Conservation (phyloP, 2,113 vertebrate genomes). For the Meles meles region DNA sequence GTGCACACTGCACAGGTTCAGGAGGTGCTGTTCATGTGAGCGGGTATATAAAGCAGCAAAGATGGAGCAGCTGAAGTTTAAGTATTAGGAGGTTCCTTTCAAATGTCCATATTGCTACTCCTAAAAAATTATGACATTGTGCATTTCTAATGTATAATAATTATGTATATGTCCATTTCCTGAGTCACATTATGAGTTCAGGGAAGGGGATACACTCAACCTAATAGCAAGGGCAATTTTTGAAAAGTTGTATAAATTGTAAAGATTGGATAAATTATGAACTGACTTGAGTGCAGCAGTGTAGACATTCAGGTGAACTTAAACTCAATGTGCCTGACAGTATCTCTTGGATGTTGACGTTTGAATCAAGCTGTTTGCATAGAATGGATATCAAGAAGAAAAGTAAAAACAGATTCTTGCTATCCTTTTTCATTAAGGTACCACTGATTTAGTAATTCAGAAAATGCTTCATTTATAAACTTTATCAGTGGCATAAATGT, state of each 20-base stretch:
- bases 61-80: slow-evolving; percentile 20
- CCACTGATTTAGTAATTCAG: slow-evolving; percentile 22
- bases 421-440: neutral
- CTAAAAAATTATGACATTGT: slow-evolving; percentile 20
- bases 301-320: slow-evolving; percentile 14
- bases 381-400: slow-evolving; percentile 38
- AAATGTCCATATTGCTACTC: slow-evolving; percentile 1
- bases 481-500: slow-evolving; percentile 24
- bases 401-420: slow-evolving; percentile 40
- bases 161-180: slow-evolving; percentile 36
- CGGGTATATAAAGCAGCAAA: neutral
- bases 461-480: slow-evolving; percentile 35
- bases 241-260: slow-evolving; percentile 21
- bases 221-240: slow-evolving; percentile 17
- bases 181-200: slow-evolving; percentile 22
- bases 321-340: slow-evolving; percentile 47
- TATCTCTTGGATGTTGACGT: slow-evolving; percentile 42
- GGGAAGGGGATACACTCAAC: neutral
- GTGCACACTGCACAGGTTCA: neutral
- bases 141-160: slow-evolving; percentile 41
- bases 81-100: slow-evolving; percentile 43
- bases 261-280: neutral
- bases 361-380: neutral
- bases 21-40: neutral
- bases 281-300: slow-evolving; percentile 1